Evolutionary conservation across 2,888 invertebrate species (phyloP).

Genomic region (Noctua pronuba): DNA sequence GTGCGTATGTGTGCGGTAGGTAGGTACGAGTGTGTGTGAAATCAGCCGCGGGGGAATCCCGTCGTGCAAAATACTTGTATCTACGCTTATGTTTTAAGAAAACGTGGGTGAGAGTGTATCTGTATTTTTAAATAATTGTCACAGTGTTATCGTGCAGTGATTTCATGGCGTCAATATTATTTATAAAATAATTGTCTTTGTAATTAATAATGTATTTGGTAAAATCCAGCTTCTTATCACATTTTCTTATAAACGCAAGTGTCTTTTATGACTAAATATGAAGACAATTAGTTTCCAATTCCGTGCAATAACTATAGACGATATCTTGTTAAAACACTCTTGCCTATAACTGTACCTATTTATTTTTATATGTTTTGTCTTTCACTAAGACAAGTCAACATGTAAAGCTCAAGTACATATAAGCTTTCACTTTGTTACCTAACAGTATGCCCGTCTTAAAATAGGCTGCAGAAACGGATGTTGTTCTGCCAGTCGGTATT

Average conservation of each 20-base stretch:
- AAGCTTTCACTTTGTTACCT: slow-evolving; percentile 49
- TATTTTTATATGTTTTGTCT: slow-evolving; percentile 15
- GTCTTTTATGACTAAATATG: not conserved
- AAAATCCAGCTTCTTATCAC: slow-evolving; percentile 8
- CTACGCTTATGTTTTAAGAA: slow-evolving; percentile 63
- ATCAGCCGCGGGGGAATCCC: slow-evolving; percentile 82
- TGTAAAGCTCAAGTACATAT: slow-evolving; percentile 3
- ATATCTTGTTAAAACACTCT: not conserved
- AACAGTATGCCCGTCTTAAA: slow-evolving; percentile 21
- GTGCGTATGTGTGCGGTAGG: slow-evolving; percentile 39
- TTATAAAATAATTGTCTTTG: not conserved
- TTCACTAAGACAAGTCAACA: slow-evolving; percentile 18
- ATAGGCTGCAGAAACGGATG: not conserved
- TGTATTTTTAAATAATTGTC: slow-evolving; percentile 15
- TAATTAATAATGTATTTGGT: not conserved
- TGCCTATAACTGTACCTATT: not conserved
- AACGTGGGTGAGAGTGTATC: slow-evolving; percentile 58
- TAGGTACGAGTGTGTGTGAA: slow-evolving; percentile 43
- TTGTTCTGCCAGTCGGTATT: not conserved
- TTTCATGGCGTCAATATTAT: slow-evolving; percentile 23
- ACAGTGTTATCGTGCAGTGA: slow-evolving; percentile 18
- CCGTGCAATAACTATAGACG: not conserved
- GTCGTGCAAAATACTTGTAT: slow-evolving; percentile 71
- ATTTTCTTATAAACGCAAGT: not conserved
- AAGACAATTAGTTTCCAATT: not conserved